Percentiles rank a stretch among this genome's conserved stretches.
Conservation (phyloP, 2,888 invertebrate genomes). For the Prenolepis imparis region DNA sequence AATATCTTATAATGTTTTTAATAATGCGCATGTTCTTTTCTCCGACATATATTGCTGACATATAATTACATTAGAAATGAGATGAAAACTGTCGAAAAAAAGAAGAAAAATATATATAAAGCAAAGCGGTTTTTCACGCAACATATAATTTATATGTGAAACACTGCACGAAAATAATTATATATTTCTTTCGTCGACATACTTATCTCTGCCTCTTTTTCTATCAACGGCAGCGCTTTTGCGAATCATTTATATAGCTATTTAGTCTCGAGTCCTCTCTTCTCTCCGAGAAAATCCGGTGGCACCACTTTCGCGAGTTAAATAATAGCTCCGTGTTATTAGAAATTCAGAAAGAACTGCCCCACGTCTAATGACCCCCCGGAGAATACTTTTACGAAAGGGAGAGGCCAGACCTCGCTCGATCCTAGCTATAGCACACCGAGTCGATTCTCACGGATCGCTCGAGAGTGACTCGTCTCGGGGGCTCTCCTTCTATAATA, state of each 20-base stretch:
- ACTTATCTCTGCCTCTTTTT: neutral
- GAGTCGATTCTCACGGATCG: slow-evolving; percentile 50
- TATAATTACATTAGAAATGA: slow-evolving; percentile 46
- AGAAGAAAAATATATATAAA: slow-evolving; percentile 9
- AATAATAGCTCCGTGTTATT: slow-evolving; percentile 58
- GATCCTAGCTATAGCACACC: slow-evolving; percentile 26
- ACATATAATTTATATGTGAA: slow-evolving; percentile 37
- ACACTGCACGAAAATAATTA: slow-evolving; percentile 35
- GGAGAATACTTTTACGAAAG: slow-evolving; percentile 29
- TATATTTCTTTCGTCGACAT: slow-evolving; percentile 42
- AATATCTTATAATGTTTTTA: slow-evolving; percentile 5
- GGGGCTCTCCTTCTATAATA: slow-evolving; percentile 64
- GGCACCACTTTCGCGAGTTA: slow-evolving; percentile 46
- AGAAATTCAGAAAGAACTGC: slow-evolving; percentile 58
- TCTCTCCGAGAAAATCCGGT: slow-evolving; percentile 32
- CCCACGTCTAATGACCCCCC: slow-evolving; percentile 57
- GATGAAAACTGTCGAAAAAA: slow-evolving; percentile 4
- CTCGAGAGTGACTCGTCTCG: slow-evolving; percentile 39
- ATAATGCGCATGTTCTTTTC: neutral
- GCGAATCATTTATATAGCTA: slow-evolving; percentile 32
- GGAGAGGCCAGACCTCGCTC: slow-evolving; percentile 13
- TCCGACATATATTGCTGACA: neutral
- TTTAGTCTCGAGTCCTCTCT: slow-evolving; percentile 19
- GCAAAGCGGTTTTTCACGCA: slow-evolving; percentile 27
- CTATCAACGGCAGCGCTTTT: slow-evolving; percentile 28